phyloP scores from a whole-genome alignment of 2,797 vertebrate species.

The Acipenser transmontanus region DNA sequence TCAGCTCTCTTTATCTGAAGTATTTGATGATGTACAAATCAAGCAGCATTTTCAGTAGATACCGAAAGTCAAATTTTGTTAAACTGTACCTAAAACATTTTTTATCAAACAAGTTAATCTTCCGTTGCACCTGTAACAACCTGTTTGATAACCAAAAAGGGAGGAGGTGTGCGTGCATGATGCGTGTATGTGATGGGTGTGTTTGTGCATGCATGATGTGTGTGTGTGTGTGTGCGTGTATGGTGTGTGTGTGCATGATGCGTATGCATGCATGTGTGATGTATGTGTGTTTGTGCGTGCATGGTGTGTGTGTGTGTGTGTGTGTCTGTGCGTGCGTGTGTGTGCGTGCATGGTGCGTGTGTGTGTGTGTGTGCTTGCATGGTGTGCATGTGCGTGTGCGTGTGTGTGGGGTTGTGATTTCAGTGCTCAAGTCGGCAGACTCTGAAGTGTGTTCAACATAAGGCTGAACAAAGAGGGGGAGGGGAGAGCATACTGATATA shows the following conservation, averaged over 20 bases:
- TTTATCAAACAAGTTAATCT: not conserved
- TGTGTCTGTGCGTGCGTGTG: too few relatives aligned
- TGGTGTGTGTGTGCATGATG: too few relatives aligned
- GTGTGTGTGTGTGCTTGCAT: too few relatives aligned
- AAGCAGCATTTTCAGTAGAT: too few relatives aligned
- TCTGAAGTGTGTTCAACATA: not conserved
- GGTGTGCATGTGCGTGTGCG: not conserved
- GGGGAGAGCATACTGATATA: not conserved
- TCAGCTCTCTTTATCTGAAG: too few relatives aligned
- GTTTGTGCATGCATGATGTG: not conserved
- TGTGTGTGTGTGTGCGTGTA: too few relatives aligned
- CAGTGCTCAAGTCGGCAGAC: not conserved
- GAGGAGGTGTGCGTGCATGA: not conserved
- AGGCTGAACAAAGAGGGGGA: not conserved
- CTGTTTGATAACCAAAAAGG: not conserved
- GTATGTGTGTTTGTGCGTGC: too few relatives aligned
- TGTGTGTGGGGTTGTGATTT: slow-evolving; percentile 2
- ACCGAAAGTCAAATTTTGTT: too few relatives aligned
- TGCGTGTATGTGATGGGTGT: not conserved
- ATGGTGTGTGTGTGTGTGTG: too few relatives aligned
- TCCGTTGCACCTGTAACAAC: not conserved
- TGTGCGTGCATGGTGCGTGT: not conserved
- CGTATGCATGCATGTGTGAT: too few relatives aligned
- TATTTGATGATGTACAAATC: too few relatives aligned
- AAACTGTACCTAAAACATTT: too few relatives aligned